These are phyloP conservation scores for Pogonus chalceus DNA, from an alignment of 1,140 invertebrate species.

Conservation along the genomic window DNA sequence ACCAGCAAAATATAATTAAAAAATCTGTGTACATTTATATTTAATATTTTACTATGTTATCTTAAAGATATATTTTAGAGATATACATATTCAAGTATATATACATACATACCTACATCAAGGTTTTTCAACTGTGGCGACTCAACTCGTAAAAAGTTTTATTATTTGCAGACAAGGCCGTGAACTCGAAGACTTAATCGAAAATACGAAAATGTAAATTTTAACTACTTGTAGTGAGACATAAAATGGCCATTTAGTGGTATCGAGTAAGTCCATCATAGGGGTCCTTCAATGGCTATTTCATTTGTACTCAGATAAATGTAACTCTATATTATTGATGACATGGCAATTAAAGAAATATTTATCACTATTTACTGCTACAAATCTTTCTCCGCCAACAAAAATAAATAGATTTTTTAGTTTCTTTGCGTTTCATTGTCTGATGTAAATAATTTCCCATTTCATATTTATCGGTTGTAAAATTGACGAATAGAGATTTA, in stretches of 20 bases:
- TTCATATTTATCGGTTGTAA: too few species aligned
- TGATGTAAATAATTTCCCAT: too few species aligned
- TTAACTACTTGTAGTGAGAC: neutral
- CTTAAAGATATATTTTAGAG: too few species aligned
- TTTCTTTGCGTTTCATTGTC: too few species aligned
- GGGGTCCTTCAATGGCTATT: neutral
- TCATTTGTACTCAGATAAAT: neutral
- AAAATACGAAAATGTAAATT: constrained; percentile 8
- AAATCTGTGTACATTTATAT: neutral
- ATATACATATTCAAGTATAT: too few species aligned
- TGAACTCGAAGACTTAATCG: constrained; percentile 4
- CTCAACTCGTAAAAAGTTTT: neutral
- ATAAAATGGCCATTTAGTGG: neutral
- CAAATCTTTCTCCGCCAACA: neutral
- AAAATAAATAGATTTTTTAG: too few species aligned
- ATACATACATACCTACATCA: neutral
- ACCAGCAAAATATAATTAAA: too few species aligned
- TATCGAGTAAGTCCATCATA: neutral
- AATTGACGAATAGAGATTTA: too few species aligned
- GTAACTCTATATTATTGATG: neutral
- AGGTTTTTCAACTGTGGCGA: neutral
- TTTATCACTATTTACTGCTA: neutral
- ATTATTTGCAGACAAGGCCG: constrained; percentile 3
- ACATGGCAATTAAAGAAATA: neutral
- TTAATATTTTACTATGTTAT: neutral